These are phyloP conservation scores for Girardinus metallicus DNA, from an alignment of 2,797 vertebrate genomes.

Conservation along the genomic window DNA sequence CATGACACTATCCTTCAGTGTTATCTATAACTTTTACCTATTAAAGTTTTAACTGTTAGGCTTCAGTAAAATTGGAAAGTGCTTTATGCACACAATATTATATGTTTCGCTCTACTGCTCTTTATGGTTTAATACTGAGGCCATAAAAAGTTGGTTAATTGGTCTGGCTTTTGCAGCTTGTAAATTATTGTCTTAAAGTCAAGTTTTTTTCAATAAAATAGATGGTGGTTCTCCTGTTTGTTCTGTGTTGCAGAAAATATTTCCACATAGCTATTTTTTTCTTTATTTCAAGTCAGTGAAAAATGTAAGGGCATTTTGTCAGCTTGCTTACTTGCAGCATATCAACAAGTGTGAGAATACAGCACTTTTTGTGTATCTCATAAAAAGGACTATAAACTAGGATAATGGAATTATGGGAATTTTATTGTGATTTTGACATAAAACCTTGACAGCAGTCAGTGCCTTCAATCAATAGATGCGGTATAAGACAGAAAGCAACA, in stretches of 20 bases:
- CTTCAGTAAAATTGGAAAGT: neutral
- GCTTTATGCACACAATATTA: neutral
- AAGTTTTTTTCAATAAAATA: too few species aligned
- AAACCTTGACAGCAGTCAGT: neutral
- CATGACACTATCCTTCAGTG: too few species aligned
- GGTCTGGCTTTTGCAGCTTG: neutral
- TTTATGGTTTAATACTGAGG: neutral
- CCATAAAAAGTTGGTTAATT: neutral
- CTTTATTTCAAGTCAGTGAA: neutral
- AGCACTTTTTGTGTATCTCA: neutral
- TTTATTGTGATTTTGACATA: neutral
- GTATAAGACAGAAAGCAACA: slow-evolving; percentile 11
- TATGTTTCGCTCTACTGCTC: neutral
- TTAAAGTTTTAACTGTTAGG: neutral
- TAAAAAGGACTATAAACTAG: neutral
- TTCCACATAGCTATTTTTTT: neutral
- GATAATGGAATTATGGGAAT: neutral
- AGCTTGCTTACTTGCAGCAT: neutral
- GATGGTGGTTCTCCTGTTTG: neutral
- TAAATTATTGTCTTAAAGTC: neutral
- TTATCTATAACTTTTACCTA: neutral
- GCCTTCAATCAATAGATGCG: slow-evolving; percentile 9
- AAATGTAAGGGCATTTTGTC: neutral
- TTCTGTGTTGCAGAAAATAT: neutral
- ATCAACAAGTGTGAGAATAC: neutral